Percentiles rank a stretch among this genome's conserved stretches.
Conservation (phyloP, 2,888 invertebrate genomes). For the Ditula angustiorana region DNA sequence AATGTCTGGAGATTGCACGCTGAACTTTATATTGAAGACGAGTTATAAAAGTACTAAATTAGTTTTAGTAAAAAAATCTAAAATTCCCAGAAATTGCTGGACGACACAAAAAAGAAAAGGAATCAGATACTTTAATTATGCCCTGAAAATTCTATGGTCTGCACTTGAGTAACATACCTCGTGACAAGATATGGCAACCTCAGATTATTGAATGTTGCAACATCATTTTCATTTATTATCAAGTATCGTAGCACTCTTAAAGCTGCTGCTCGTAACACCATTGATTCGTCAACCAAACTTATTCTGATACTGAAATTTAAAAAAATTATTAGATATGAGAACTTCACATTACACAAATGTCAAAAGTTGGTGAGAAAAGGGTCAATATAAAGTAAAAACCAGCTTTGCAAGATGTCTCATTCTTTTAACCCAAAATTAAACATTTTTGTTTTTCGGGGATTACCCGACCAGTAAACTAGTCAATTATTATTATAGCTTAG, state of each 20-base stretch:
- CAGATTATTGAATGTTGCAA: conserved; percentile 91
- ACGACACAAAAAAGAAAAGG: not conserved
- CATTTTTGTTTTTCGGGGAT: too few species aligned
- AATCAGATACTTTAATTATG: too few species aligned
- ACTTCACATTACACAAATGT: not conserved
- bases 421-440: too few species aligned
- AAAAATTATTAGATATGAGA: conserved; percentile 24
- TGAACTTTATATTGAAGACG: too few species aligned
- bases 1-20: too few species aligned
- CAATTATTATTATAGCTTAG: too few species aligned
- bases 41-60: too few species aligned
- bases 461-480: too few species aligned
- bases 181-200: conserved; percentile 94
- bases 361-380: not conserved
- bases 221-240: conserved; percentile 91
- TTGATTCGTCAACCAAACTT: conserved; percentile 93
- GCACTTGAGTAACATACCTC: conserved; percentile 78
- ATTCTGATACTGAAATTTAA: conserved; percentile 90
- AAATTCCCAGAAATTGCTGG: too few species aligned
- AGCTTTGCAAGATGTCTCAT: too few species aligned
- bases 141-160: not conserved
- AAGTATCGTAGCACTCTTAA: conserved; percentile 95
- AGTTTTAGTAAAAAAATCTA: too few species aligned
- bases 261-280: conserved; percentile 95
- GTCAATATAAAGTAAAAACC: too few species aligned